These are phyloP conservation scores for Salvelinus alpinus DNA, from an alignment of 2,113 vertebrate species.

Conservation along the genomic window DNA sequence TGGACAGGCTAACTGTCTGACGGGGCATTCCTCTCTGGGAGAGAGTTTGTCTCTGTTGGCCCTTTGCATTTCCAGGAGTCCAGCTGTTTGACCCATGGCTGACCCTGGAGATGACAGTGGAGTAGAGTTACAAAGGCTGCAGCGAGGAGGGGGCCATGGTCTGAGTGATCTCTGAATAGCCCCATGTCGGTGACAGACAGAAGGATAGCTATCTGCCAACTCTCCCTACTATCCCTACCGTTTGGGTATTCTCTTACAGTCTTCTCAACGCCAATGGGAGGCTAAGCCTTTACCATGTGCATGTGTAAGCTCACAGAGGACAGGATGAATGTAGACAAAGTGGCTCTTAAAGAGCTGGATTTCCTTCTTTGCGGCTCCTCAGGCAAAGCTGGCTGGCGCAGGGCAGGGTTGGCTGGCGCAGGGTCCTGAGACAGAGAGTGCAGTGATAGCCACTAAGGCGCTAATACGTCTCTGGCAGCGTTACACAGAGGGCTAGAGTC, in stretches of 20 bases:
- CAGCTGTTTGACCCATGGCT: slow-evolving; percentile 60
- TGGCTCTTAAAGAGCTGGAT: slow-evolving; percentile 56
- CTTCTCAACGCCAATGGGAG: too few species aligned
- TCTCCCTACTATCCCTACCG: slow-evolving; percentile 16
- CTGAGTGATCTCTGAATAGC: slow-evolving; percentile 58
- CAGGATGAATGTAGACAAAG: slow-evolving; percentile 61
- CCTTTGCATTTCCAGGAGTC: slow-evolving; percentile 42
- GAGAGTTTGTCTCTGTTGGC: slow-evolving; percentile 24
- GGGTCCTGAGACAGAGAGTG: slow-evolving; percentile 57
- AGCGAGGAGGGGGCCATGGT: neutral
- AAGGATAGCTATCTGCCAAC: slow-evolving; percentile 50
- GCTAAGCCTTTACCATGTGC: neutral
- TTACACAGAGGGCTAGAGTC: slow-evolving; percentile 29
- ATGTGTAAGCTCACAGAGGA: slow-evolving; percentile 57
- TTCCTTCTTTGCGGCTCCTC: slow-evolving; percentile 43
- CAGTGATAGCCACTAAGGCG: slow-evolving; percentile 36
- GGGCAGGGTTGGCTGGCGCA: slow-evolving; percentile 8
- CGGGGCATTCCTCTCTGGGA: neutral
- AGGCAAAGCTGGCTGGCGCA: slow-evolving; percentile 51
- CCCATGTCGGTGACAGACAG: slow-evolving; percentile 56
- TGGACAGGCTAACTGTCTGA: slow-evolving; percentile 4
- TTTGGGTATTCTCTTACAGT: too few species aligned
- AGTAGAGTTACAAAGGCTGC: slow-evolving; percentile 56
- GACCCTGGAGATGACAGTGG: slow-evolving; percentile 65
- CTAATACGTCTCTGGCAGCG: slow-evolving; percentile 56